Evolutionary conservation across 2,888 invertebrate species (phyloP).

Genomic region (Meteorus colon): DNA sequence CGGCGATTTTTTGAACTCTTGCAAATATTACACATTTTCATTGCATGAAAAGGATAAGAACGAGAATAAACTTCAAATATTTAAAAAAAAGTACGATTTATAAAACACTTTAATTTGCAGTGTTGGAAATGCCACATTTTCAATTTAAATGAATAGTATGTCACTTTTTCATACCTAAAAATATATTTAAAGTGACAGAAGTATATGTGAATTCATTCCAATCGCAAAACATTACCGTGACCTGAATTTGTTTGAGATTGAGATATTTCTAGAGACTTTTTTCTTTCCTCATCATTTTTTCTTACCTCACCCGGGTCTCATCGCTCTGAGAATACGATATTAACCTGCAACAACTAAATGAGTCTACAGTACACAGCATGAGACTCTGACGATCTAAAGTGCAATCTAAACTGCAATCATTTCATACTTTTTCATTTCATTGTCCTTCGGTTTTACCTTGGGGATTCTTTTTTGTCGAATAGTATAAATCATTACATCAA

Average conservation of each 20-base stretch:
- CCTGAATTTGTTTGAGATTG: not conserved
- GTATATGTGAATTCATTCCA: not conserved
- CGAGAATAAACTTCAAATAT: too few species aligned
- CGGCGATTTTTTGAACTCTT: too few species aligned
- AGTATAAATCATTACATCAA: not conserved
- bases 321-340: conserved; percentile 6
- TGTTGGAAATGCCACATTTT: too few species aligned
- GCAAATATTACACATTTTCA: too few species aligned
- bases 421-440: not conserved
- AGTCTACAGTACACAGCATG: not conserved
- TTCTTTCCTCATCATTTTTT: conserved; percentile 8
- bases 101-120: too few species aligned
- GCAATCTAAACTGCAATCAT: conserved; percentile 7
- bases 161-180: too few species aligned
- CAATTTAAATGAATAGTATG: too few species aligned
- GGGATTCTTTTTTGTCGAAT: not conserved
- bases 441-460: conserved; percentile 5
- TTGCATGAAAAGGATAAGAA: too few species aligned
- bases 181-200: too few species aligned
- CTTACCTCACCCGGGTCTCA: not conserved
- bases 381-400: too few species aligned
- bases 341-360: conserved; percentile 11
- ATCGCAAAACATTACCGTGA: conserved; percentile 4
- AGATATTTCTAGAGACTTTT: not conserved
- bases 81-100: too few species aligned